Evolutionary conservation across 2,888 invertebrate genomes (phyloP).

Genomic region (Tridacna crocea): DNA sequence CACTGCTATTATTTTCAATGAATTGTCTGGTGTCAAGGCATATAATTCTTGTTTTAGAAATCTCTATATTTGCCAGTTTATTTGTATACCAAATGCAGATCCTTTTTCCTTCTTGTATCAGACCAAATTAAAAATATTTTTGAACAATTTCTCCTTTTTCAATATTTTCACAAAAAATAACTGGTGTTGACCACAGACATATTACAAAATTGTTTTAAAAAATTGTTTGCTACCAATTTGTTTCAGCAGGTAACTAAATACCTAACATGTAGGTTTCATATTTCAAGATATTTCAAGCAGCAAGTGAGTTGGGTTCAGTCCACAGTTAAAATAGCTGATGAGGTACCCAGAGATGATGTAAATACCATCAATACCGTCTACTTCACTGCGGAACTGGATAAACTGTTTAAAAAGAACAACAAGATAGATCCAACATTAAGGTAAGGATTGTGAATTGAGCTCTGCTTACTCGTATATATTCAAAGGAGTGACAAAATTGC

Average conservation of each 20-base stretch:
- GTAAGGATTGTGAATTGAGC: slow-evolving; percentile 63
- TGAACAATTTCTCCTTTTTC: no score
- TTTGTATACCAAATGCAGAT: no score
- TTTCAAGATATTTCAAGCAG: slow-evolving; percentile 82
- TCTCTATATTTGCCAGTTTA: no score
- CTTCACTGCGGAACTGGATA: slow-evolving; percentile 82
- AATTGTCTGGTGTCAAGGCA: no score
- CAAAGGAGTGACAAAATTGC: neutral
- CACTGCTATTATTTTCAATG: no score
- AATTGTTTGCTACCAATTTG: neutral
- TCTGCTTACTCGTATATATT: neutral
- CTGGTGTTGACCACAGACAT: no score
- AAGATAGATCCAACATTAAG: slow-evolving; percentile 79
- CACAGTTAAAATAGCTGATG: slow-evolving; percentile 84
- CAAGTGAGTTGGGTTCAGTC: slow-evolving; percentile 81
- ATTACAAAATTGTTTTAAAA: neutral
- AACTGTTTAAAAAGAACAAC: slow-evolving; percentile 81
- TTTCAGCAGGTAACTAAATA: neutral
- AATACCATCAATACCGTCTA: slow-evolving; percentile 81
- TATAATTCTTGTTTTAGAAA: no score
- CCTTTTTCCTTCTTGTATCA: no score
- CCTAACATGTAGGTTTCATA: no score
- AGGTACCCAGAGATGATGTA: slow-evolving; percentile 82
- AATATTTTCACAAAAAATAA: no score
- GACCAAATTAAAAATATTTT: no score